phyloP scores from a whole-genome alignment of 2,797 vertebrate genomes.

The Poecilia picta region DNA sequence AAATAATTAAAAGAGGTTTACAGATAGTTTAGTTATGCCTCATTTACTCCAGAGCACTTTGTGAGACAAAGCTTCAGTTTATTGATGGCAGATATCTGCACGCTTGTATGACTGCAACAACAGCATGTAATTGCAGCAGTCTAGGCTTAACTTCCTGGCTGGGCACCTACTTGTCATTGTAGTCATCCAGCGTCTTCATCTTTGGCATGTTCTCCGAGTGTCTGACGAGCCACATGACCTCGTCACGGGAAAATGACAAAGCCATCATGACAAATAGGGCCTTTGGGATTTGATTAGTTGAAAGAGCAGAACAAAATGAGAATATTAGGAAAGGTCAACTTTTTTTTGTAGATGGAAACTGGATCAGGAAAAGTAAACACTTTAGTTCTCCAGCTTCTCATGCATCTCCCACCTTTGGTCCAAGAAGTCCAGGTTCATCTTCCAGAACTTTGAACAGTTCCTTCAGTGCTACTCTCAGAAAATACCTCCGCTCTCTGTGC shows the following conservation, averaged over 20 bases:
- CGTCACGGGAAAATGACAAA: constrained; percentile 90
- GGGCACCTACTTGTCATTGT: constrained; percentile 83
- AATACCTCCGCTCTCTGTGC: constrained; percentile 87
- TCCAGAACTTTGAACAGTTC: constrained; percentile 87
- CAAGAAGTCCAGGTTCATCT: constrained; percentile 92
- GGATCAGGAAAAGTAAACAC: constrained; percentile 1
- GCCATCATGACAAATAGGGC: constrained; percentile 91
- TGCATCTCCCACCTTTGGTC: constrained; percentile 85
- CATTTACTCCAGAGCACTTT: background rate
- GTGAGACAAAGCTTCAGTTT: background rate
- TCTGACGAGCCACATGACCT: constrained; percentile 89
- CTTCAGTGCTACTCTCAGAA: constrained; percentile 84
- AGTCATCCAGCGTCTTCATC: constrained; percentile 90
- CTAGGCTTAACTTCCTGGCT: constrained; percentile 2
- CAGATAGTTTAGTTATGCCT: background rate
- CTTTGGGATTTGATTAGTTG: constrained; percentile 67
- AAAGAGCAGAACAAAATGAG: constrained; percentile 19
- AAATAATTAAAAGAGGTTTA: constrained; percentile 3
- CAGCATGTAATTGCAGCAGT: background rate
- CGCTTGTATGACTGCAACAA: background rate
- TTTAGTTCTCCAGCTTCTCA: constrained; percentile 7
- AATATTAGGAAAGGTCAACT: constrained; percentile 11
- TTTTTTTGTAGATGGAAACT: background rate
- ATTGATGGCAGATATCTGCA: background rate
- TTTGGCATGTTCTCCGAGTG: constrained; percentile 91